Base-by-base conservation (phyloP, 2,888 invertebrate genomes). In the Zhuqinia jingwanae region DNA sequence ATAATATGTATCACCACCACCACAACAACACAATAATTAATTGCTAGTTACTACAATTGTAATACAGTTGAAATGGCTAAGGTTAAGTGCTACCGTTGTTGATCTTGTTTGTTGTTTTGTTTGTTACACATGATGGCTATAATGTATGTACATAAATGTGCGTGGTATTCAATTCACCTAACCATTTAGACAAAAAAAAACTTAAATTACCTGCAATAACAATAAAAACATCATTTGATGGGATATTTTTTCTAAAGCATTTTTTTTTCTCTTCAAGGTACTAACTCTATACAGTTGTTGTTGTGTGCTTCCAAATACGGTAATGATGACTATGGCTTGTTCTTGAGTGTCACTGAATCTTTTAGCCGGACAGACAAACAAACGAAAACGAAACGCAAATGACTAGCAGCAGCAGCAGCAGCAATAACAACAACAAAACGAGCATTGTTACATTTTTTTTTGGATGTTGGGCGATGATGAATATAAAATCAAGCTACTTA, bases 181-280 rank as follows among this genome's bases (percentile, higher is more conserved):
- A 73, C 36, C 13, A 42, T 30, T 63, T 63, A 27, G 22, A 22
- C 36, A 73, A 27, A 27, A 30, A 50, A 27, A 65, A 50, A 79
- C 30, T 30, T 27, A 20, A 17, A 68, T 47, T 27, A 45, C 56
- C 8, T 10, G 60, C 53, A 79, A 79, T 79, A 79, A 68, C 68
- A 79, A 79, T 79, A 79, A 79, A 79, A 36, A n/a, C 53, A 68
- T 78, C 63, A 25, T 70, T 42, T n/a, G 42, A 80, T 56, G 22
- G 68, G 42, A 56, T 80, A 80, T 70, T 80, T 70, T 70, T 80
- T 80, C 68, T 53, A 36, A 27, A 70, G 36, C 36, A 42, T 58
- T 70, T 80, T 65, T 42, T 42, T 58, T 58, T 70, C 70, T 65
- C 22, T 42, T 58, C 80, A 80, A 80, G 56, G 80, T 56, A 79